Conservation (phyloP, 2,888 invertebrate genomes). For the Oscheius onirici region DNA sequence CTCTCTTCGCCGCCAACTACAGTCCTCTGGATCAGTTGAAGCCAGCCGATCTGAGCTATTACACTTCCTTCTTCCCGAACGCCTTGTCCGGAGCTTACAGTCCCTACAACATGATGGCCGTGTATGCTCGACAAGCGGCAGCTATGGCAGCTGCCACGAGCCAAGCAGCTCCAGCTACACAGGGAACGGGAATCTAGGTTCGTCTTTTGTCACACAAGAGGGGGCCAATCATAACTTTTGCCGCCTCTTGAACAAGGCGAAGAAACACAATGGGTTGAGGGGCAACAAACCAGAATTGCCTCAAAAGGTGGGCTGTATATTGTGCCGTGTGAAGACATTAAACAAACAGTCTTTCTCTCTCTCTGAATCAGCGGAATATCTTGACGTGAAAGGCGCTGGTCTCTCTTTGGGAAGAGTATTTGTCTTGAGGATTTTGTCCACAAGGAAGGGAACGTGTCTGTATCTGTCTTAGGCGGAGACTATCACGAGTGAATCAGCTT, state of each 20-base stretch:
- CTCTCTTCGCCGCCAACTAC: slow-evolving; percentile 42
- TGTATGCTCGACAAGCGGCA: slow-evolving; percentile 55
- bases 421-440: too few relatives aligned
- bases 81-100: slow-evolving; percentile 43
- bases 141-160: slow-evolving; percentile 47
- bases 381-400: too few relatives aligned
- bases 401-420: too few relatives aligned
- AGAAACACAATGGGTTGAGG: slow-evolving; percentile 16
- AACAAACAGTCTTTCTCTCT: neutral
- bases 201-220: neutral
- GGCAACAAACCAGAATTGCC: slow-evolving; percentile 9
- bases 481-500: too few relatives aligned
- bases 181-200: slow-evolving; percentile 14
- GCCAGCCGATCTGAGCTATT: slow-evolving; percentile 52
- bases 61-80: slow-evolving; percentile 49
- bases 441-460: too few relatives aligned
- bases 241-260: neutral
- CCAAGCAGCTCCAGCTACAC: slow-evolving; percentile 12
- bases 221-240: neutral
- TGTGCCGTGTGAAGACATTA: slow-evolving; percentile 30
- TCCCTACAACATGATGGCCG: slow-evolving; percentile 58
- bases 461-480: too few relatives aligned
- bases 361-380: too few relatives aligned
- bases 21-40: slow-evolving; percentile 36
- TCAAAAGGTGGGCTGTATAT: slow-evolving; percentile 18